Percentiles rank a stretch among this genome's conserved stretches.
These are phyloP conservation scores for Acropora tenuis DNA, from an alignment of 64 coral and sea anemone species.

Conservation along the genomic window DNA sequence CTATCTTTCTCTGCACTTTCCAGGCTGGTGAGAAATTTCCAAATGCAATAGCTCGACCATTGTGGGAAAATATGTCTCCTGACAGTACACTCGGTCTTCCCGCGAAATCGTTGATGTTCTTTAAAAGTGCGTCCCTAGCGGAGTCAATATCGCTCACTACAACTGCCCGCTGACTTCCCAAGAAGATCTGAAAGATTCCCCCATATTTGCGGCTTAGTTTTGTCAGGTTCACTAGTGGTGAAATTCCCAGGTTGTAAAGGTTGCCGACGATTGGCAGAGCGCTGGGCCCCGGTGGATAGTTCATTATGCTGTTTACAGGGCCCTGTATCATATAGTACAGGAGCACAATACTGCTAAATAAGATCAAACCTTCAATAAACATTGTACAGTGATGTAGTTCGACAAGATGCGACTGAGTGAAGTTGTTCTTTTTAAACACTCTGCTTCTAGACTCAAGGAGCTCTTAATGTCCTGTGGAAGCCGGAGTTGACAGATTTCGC, in stretches of 20 bases:
- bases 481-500: background rate
- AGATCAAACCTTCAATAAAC: slow-evolving; percentile 37
- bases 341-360: background rate
- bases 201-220: slow-evolving; percentile 67
- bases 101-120: slow-evolving; percentile 61
- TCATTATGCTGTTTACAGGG: slow-evolving; percentile 20
- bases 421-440: slow-evolving; percentile 2
- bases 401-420: background rate
- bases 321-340: slow-evolving; percentile 24
- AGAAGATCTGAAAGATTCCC: slow-evolving; percentile 64
- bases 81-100: slow-evolving; percentile 60
- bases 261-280: slow-evolving; percentile 73
- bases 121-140: slow-evolving; percentile 57
- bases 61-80: slow-evolving; percentile 52
- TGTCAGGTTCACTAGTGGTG: slow-evolving; percentile 50
- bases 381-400: background rate
- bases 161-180: slow-evolving; percentile 65
- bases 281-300: slow-evolving; percentile 57
- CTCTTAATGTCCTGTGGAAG: background rate
- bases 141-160: slow-evolving; percentile 60
- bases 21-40: slow-evolving; percentile 56
- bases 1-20: slow-evolving; percentile 71
- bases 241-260: slow-evolving; percentile 60
- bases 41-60: slow-evolving; percentile 50
- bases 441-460: background rate